A percentile compares a stretch with the other conserved stretches of the same genome.
These are phyloP conservation scores for Dasysyrphus tricinctus DNA, from an alignment of 2,888 invertebrate genomes.

Conservation along the genomic window DNA sequence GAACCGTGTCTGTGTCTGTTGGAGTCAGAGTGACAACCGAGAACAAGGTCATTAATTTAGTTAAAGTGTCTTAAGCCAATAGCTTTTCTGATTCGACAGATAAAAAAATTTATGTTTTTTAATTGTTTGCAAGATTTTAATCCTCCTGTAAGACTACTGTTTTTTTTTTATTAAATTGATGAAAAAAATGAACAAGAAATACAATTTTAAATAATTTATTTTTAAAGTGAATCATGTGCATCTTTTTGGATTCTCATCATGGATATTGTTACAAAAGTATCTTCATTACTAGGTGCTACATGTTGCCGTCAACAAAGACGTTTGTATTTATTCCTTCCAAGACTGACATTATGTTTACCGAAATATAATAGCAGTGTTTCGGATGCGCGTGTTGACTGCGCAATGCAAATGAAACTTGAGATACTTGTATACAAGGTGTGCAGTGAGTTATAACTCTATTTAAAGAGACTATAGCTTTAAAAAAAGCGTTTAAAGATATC, in stretches of 20 bases:
- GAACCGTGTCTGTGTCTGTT: background rate
- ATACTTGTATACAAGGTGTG: background rate
- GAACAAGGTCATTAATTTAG: background rate
- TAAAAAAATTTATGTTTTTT: background rate
- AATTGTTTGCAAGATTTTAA: background rate
- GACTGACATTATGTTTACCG: background rate
- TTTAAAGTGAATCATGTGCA: background rate
- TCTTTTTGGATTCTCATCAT: no score
- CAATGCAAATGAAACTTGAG: conserved; percentile 6
- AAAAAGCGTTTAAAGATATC: conserved; percentile 1
- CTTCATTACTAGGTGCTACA: background rate
- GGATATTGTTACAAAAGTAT: conserved; percentile 3
- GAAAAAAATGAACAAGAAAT: background rate
- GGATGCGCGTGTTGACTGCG: conserved; percentile 17
- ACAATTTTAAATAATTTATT: background rate
- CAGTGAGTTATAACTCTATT: conserved; percentile 1
- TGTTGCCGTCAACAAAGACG: background rate
- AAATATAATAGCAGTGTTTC: conserved; percentile 1
- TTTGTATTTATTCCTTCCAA: background rate
- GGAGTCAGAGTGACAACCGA: conserved; percentile 1
- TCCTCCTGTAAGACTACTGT: background rate
- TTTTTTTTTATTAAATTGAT: background rate
- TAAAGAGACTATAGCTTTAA: background rate
- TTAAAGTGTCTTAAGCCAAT: background rate
- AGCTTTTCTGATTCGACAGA: background rate